A percentile compares a stretch with the other conserved stretches of the same genome.
These are phyloP conservation scores for Drosophila athabasca DNA, from an alignment of 1,140 invertebrate species.

Conservation along the genomic window DNA sequence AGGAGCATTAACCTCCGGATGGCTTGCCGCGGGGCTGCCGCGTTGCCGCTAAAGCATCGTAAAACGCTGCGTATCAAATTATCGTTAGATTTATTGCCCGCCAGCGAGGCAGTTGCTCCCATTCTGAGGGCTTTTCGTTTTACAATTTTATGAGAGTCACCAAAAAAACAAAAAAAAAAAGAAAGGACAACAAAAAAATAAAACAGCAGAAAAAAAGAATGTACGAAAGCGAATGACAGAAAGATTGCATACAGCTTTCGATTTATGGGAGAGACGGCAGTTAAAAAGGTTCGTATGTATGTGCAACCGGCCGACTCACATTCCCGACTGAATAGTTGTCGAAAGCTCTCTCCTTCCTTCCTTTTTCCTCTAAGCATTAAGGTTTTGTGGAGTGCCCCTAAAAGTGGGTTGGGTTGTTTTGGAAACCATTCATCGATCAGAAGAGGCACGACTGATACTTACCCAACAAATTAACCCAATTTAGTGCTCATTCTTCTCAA, in stretches of 20 bases:
- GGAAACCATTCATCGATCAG: too few relatives aligned
- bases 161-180: not conserved
- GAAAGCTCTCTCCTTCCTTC: too few relatives aligned
- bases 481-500: too few relatives aligned
- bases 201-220: not conserved
- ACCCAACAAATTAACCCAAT: too few relatives aligned
- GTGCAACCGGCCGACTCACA: too few relatives aligned
- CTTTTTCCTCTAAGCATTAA: too few relatives aligned
- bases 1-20: conserved; percentile 37
- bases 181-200: not conserved
- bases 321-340: not conserved
- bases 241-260: not conserved
- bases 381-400: too few relatives aligned
- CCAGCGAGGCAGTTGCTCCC: conserved; percentile 26
- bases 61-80: conserved; percentile 55
- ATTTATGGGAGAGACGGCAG: not conserved
- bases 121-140: not conserved
- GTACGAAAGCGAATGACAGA: conserved; percentile 2
- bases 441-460: too few relatives aligned
- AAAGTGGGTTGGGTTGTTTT: too few relatives aligned
- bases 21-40: not conserved
- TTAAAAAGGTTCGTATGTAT: too few relatives aligned
- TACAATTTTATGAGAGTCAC: conserved; percentile 17
- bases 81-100: conserved; percentile 59
- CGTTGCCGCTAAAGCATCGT: conserved; percentile 43